Evolutionary conservation across 2,797 vertebrate genomes (phyloP).

Genomic region (Allobates femoralis): DNA sequence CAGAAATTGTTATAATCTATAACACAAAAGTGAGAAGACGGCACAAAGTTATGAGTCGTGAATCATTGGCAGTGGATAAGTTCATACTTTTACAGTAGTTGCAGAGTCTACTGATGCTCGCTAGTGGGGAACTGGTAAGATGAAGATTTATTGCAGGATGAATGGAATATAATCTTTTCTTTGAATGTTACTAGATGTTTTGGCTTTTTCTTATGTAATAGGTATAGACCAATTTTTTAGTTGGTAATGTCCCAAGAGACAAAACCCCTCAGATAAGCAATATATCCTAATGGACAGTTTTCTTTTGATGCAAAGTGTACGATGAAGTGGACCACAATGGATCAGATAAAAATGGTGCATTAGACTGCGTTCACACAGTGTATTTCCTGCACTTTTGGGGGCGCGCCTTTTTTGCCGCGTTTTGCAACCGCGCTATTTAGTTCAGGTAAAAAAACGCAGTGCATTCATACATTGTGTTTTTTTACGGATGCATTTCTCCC

Average conservation of each 20-base stretch:
- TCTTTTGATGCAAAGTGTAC: too few species aligned
- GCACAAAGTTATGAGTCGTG: conserved; percentile 9
- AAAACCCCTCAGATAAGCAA: too few species aligned
- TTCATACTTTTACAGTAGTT: neutral
- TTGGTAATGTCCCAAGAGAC: neutral
- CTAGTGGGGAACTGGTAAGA: neutral
- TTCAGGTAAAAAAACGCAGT: too few species aligned
- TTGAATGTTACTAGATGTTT: neutral
- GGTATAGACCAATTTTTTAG: neutral
- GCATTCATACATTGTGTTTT: too few species aligned
- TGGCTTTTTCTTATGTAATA: neutral
- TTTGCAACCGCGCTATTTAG: too few species aligned
- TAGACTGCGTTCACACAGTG: too few species aligned
- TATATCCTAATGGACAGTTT: too few species aligned
- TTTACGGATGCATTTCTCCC: too few species aligned
- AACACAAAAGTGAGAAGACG: conserved; percentile 6
- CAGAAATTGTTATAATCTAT: conserved; percentile 9
- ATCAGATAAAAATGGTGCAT: too few species aligned
- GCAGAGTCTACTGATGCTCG: neutral
- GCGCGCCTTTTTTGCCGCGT: too few species aligned
- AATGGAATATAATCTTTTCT: neutral
- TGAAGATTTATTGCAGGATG: neutral
- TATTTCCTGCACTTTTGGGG: too few species aligned
- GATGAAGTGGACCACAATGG: too few species aligned
- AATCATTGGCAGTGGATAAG: neutral